Percentiles rank a stretch among this genome's conserved stretches.
Conservation (phyloP, 2,113 vertebrate genomes). For the Telmatochromis sp. region DNA sequence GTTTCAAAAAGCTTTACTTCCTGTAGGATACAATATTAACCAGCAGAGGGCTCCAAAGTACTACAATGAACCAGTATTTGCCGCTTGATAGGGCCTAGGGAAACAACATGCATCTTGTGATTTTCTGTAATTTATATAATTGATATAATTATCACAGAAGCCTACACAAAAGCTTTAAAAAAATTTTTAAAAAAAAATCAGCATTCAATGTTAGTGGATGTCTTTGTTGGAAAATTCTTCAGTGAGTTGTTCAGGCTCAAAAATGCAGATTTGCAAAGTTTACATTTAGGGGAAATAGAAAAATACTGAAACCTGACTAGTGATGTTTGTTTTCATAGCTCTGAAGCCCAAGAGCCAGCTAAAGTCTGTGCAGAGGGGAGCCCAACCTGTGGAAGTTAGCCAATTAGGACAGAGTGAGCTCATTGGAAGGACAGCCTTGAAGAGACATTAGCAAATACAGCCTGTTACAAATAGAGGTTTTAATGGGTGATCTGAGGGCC, state of each 20-base stretch:
- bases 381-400: background rate
- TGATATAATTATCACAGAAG: background rate
- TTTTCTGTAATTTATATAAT: background rate
- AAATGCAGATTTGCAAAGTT: background rate
- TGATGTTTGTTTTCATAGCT: background rate
- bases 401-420: background rate
- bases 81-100: background rate
- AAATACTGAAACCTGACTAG: background rate
- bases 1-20: background rate
- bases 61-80: background rate
- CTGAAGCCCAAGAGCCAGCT: background rate
- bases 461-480: background rate
- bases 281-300: background rate
- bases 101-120: background rate
- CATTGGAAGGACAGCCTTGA: background rate
- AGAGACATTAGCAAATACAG: background rate
- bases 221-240: background rate
- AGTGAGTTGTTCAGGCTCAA: background rate
- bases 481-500: background rate
- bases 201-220: background rate
- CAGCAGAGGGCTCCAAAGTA: constrained; percentile 28
- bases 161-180: background rate
- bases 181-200: accelerated
- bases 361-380: background rate
- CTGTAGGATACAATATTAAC: background rate